Percentiles rank a stretch among this genome's conserved stretches.
Conservation (phyloP, 2,888 invertebrate genomes). For the Andrena bucephala region DNA sequence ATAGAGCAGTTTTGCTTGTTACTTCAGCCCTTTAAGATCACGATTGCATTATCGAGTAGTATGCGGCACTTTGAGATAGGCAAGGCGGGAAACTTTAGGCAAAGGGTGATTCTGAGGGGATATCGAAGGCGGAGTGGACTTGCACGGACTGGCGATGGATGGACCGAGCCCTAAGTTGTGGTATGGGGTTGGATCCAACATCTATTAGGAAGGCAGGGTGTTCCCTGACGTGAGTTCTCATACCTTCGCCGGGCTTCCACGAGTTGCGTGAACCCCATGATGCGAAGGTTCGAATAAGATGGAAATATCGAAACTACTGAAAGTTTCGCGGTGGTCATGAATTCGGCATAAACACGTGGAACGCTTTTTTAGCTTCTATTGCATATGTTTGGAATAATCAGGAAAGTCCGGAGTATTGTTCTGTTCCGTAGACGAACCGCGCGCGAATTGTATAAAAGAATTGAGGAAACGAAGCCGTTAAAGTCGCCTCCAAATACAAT, state of each 20-base stretch:
- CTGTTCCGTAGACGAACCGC: background rate
- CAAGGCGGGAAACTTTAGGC: too few species aligned
- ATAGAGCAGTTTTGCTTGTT: too few species aligned
- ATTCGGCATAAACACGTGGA: slow-evolving; percentile 7
- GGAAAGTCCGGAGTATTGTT: background rate
- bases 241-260: background rate
- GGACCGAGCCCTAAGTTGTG: background rate
- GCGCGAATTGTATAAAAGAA: background rate
- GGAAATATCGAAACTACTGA: slow-evolving; percentile 35
- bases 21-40: too few species aligned
- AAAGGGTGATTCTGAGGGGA: too few species aligned
- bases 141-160: too few species aligned
- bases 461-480: slow-evolving; percentile 26
- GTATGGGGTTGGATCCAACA: background rate
- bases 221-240: background rate
- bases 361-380: slow-evolving; percentile 23
- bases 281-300: background rate
- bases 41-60: too few species aligned
- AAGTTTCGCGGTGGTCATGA: slow-evolving; percentile 27
- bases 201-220: background rate
- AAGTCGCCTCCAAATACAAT: slow-evolving; percentile 21
- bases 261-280: too few species aligned
- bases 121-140: too few species aligned
- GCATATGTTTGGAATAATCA: background rate
- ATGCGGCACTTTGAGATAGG: too few species aligned